Percentiles rank a stretch among this genome's conserved stretches.
phyloP scores from a whole-genome alignment of 2,888 invertebrate genomes.

The Syritta pipiens region DNA sequence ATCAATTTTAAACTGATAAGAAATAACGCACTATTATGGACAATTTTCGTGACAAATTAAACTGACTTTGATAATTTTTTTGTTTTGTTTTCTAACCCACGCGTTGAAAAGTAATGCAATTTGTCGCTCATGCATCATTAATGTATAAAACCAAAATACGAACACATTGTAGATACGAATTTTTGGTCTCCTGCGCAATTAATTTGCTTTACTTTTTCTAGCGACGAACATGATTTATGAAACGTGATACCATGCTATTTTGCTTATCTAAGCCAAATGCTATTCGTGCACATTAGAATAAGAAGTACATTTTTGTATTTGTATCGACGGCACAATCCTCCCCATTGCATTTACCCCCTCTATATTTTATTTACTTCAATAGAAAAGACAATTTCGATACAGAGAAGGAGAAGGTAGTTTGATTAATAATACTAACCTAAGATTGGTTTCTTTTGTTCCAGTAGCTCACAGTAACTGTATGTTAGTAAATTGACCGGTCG shows the following conservation, averaged over 20 bases:
- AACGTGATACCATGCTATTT: slow-evolving; percentile 61
- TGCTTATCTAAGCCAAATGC: slow-evolving; percentile 45
- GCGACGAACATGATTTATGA: slow-evolving; percentile 9
- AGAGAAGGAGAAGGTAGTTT: too few species aligned
- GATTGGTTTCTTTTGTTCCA: slow-evolving; percentile 94
- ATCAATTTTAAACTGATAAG: slow-evolving; percentile 22
- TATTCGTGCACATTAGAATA: slow-evolving; percentile 15
- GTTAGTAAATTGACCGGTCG: slow-evolving; percentile 94
- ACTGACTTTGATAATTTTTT: too few species aligned
- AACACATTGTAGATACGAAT: neutral
- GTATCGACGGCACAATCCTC: neutral
- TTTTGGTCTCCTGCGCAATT: slow-evolving; percentile 44
- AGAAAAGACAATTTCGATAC: too few species aligned
- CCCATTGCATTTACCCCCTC: neutral
- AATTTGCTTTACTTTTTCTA: slow-evolving; percentile 11
- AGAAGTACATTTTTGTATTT: neutral
- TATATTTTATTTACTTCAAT: neutral
- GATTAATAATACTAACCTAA: slow-evolving; percentile 87
- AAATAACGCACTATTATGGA: neutral
- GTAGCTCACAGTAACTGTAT: slow-evolving; percentile 93
- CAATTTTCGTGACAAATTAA: too few species aligned
- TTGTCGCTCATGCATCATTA: too few species aligned
- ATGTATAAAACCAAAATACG: neutral
- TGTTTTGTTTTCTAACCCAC: too few species aligned
- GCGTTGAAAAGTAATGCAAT: too few species aligned